phyloP scores from a whole-genome alignment of 2,888 invertebrate genomes.

The Tetragnatha montana region DNA sequence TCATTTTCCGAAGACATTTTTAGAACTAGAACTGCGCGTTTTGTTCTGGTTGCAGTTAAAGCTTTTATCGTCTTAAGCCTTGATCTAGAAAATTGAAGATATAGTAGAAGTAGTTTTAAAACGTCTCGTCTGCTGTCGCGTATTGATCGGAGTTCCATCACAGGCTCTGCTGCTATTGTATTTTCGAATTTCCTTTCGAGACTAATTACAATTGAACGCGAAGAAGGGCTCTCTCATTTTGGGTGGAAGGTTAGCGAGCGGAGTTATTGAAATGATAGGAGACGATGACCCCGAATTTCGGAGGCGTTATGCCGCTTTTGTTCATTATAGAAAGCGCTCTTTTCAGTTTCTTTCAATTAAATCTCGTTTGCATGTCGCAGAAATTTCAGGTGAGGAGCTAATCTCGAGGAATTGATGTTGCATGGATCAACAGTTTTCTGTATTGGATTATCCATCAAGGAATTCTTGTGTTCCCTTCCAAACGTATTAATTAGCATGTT shows the following conservation, averaged over 20 bases:
- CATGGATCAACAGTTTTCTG: no score
- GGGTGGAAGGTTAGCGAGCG: background rate
- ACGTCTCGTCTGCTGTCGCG: slow-evolving; percentile 58
- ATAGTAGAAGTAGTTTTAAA: slow-evolving; percentile 46
- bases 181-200: slow-evolving; percentile 21
- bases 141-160: slow-evolving; percentile 62
- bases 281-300: background rate
- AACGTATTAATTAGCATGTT: no score
- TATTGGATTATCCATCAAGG: no score
- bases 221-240: background rate
- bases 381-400: no score
- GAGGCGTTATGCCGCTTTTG: background rate
- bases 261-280: background rate
- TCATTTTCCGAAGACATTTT: background rate
- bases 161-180: slow-evolving; percentile 32
- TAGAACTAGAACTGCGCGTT: background rate
- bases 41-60: background rate
- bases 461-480: no score
- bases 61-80: slow-evolving; percentile 30
- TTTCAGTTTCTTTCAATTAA: background rate
- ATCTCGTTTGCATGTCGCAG: no score
- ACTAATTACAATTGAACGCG: background rate
- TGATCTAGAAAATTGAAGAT: slow-evolving; percentile 44
- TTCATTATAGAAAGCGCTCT: background rate
- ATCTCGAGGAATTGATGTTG: no score